Conservation (phyloP, 2,113 vertebrate genomes). For the Grammatotria lemairii region DNA sequence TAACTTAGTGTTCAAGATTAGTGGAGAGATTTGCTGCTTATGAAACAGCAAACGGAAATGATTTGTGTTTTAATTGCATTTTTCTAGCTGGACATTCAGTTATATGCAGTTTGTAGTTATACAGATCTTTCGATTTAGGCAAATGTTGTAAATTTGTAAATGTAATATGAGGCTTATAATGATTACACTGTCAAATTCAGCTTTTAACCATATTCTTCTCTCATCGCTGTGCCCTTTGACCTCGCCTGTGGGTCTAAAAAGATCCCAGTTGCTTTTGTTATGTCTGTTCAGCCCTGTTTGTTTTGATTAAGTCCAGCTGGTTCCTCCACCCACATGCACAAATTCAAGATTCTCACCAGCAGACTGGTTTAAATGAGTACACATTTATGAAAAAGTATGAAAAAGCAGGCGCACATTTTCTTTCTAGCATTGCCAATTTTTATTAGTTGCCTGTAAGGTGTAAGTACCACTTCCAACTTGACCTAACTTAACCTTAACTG, state of each 20-base stretch:
- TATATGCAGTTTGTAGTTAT: background rate
- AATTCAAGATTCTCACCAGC: background rate
- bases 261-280: background rate
- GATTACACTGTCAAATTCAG: background rate
- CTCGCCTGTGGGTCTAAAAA: background rate
- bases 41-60: background rate
- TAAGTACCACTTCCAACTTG: background rate
- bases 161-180: background rate
- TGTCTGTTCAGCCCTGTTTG: background rate
- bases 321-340: background rate
- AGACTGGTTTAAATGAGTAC: background rate
- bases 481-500: background rate
- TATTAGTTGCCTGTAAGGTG: background rate
- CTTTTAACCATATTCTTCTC: background rate
- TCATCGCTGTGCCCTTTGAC: background rate
- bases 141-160: background rate
- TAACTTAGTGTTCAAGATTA: background rate
- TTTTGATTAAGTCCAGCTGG: constrained; percentile 11
- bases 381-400: background rate
- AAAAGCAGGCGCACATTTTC: background rate
- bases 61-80: background rate
- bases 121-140: background rate
- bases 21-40: background rate
- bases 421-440: background rate
- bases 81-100: background rate